These are phyloP conservation scores for Tretioscincus oriximinensis DNA, from an alignment of 2,113 vertebrate genomes.

Conservation along the genomic window DNA sequence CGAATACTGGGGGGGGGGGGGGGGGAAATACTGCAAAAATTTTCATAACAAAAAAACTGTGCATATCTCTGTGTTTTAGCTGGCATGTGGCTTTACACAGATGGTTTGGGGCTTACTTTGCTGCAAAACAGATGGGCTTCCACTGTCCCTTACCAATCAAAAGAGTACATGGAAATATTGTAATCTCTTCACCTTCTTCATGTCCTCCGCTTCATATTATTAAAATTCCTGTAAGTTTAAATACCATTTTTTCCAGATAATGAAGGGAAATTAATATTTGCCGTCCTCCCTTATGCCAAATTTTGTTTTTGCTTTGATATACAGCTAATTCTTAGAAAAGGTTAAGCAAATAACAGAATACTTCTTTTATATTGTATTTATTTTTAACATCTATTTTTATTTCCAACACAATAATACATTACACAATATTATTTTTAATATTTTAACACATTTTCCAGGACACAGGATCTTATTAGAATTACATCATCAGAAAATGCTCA, in stretches of 20 bases:
- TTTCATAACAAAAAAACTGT: constrained; percentile 84
- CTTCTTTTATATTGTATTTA: too few relatives aligned
- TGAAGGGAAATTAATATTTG: constrained; percentile 61
- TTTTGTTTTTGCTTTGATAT: constrained; percentile 65
- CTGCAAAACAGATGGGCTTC: constrained; percentile 97
- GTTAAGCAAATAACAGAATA: neutral
- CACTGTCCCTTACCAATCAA: constrained; percentile 89
- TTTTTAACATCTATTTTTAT: too few relatives aligned
- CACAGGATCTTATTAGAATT: too few relatives aligned
- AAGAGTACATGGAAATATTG: constrained; percentile 80
- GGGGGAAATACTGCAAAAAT: constrained; percentile 81
- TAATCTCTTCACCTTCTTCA: constrained; percentile 81
- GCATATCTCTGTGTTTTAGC: constrained; percentile 85
- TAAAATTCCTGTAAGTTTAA: constrained; percentile 77
- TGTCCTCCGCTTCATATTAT: constrained; percentile 79
- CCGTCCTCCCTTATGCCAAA: constrained; percentile 77
- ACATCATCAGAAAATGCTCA: too few relatives aligned
- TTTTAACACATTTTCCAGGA: too few relatives aligned
- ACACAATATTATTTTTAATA: too few relatives aligned
- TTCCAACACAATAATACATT: too few relatives aligned
- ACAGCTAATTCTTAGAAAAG: constrained; percentile 47
- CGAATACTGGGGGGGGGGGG: constrained; percentile 68
- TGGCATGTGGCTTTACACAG: constrained; percentile 88
- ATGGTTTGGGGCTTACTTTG: constrained; percentile 94
- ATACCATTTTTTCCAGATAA: constrained; percentile 73